phyloP scores from a whole-genome alignment of 2,888 invertebrate species.

The Plusia festucae region DNA sequence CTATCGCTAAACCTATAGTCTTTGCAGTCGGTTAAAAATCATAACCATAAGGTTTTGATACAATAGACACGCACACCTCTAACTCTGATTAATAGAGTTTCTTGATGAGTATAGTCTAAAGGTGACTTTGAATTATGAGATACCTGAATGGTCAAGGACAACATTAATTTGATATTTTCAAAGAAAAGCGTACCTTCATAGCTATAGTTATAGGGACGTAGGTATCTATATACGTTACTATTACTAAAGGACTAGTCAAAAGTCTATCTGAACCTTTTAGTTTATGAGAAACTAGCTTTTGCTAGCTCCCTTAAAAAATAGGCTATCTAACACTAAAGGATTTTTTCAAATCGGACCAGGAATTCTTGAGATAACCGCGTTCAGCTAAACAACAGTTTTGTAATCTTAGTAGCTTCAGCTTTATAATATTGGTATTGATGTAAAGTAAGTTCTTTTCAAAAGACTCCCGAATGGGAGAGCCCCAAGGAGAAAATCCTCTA shows the following conservation, averaged over 20 bases:
- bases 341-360: no score
- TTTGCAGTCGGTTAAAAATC: constrained; percentile 26
- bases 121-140: constrained; percentile 45
- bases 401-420: no score
- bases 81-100: constrained; percentile 41
- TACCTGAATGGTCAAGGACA: constrained; percentile 35
- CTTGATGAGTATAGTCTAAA: constrained; percentile 25
- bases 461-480: no score
- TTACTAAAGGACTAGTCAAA: background rate
- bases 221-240: background rate
- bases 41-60: constrained; percentile 22
- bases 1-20: background rate
- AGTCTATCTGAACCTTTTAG: no score
- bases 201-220: background rate
- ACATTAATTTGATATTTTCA: constrained; percentile 22
- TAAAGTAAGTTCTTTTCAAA: no score
- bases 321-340: no score
- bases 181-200: constrained; percentile 9
- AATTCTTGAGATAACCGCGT: no score
- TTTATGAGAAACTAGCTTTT: no score
- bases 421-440: no score
- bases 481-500: no score
- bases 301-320: no score
- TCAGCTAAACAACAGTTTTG: no score
- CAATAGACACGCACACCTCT: constrained; percentile 32